These are phyloP conservation scores for Prionailurus viverrinus DNA, from an alignment of 2,113 vertebrate genomes.

Conservation along the genomic window DNA sequence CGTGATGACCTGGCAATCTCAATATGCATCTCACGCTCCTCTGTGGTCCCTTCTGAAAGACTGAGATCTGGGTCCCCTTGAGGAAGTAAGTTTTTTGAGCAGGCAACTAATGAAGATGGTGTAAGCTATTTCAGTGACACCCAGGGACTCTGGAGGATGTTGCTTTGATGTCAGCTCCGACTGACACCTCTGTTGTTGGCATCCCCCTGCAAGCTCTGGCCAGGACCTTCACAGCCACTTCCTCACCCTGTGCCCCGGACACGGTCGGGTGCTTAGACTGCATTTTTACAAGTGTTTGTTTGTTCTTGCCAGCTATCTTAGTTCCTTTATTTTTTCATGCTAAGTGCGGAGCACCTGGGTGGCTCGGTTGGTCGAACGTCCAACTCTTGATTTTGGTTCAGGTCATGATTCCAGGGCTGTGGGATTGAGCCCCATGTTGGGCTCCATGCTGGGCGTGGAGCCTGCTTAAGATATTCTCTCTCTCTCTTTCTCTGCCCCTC, in stretches of 20 bases:
- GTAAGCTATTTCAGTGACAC: neutral
- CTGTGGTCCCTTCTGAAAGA: neutral
- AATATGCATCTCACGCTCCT: accelerated
- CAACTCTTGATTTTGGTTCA: no score
- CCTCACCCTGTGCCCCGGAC: accelerated
- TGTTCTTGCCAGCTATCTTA: neutral
- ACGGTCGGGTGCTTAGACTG: accelerated
- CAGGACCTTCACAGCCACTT: neutral
- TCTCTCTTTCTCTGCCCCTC: no score
- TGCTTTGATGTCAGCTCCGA: neutral
- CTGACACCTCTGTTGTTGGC: neutral
- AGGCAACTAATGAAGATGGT: neutral
- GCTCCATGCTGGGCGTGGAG: no score
- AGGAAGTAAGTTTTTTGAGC: neutral
- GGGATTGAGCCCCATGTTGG: no score
- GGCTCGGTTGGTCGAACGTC: no score
- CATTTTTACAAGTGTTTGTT: neutral
- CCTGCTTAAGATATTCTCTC: no score
- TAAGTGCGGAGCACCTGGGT: no score
- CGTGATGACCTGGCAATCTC: neutral
- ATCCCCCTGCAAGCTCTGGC: neutral
- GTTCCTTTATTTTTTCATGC: neutral
- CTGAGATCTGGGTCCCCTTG: neutral
- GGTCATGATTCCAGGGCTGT: no score
- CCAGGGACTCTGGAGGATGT: neutral